Conservation (phyloP, 2,113 vertebrate genomes). For the Collichthys lucidus region DNA sequence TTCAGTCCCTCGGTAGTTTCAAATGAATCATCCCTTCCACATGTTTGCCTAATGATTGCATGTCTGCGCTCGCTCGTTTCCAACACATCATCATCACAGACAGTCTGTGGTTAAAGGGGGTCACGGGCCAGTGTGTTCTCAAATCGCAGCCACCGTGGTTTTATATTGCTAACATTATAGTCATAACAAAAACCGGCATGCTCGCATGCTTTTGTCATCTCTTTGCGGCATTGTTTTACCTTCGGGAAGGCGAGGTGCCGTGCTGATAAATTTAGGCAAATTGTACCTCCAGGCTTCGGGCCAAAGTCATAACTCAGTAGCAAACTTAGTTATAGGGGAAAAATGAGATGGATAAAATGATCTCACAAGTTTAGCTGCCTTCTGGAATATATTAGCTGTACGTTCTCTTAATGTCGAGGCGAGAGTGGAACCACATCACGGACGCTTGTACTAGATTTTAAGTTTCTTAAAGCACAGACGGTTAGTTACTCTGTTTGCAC, state of each 20-base stretch:
- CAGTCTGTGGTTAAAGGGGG: constrained; percentile 63
- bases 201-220: constrained; percentile 38
- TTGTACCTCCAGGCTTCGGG: constrained; percentile 36
- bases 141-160: constrained; percentile 27
- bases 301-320: constrained; percentile 59
- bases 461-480: constrained; percentile 42
- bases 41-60: constrained; percentile 78
- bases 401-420: constrained; percentile 37
- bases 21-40: constrained; percentile 81
- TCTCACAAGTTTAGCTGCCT: constrained; percentile 65
- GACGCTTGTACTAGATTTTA: constrained; percentile 1
- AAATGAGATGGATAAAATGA: constrained; percentile 65
- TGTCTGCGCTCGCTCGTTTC: constrained; percentile 76
- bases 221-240: background rate
- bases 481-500: constrained; percentile 61
- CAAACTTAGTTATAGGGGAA: constrained; percentile 43
- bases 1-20: constrained; percentile 41
- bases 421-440: constrained; percentile 44
- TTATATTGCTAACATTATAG: constrained; percentile 26
- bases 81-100: constrained; percentile 73
- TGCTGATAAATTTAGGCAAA: constrained; percentile 40
- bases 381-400: constrained; percentile 75
- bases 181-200: constrained; percentile 6
- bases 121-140: constrained; percentile 57
- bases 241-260: constrained; percentile 4